Evolutionary conservation across 2,113 vertebrate genomes (phyloP).

Genomic region (Trinectes maculatus): DNA sequence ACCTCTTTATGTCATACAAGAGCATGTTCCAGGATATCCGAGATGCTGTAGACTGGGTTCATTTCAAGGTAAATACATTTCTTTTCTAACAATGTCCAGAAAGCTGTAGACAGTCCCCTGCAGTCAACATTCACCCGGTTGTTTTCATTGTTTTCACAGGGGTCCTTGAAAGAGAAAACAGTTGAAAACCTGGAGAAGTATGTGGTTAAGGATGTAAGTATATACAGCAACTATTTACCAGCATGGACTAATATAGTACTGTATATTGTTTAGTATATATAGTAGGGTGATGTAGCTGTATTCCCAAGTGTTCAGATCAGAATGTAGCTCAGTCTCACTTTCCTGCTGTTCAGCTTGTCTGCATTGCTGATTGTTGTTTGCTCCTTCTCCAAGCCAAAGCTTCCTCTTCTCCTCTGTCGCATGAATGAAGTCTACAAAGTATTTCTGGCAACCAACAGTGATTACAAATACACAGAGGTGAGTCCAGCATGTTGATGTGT

Average conservation of each 20-base stretch:
- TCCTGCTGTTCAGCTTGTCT: not conserved
- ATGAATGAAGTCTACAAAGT: slow-evolving; percentile 97
- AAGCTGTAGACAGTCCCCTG: not conserved
- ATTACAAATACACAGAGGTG: slow-evolving; percentile 96
- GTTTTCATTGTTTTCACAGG: slow-evolving; percentile 73
- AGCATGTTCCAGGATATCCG: slow-evolving; percentile 98
- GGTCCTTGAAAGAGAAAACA: slow-evolving; percentile 95
- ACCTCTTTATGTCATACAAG: slow-evolving; percentile 98
- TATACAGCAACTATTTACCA: not conserved
- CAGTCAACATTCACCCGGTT: not conserved
- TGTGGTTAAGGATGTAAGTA: slow-evolving; percentile 96
- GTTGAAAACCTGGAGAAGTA: slow-evolving; percentile 96
- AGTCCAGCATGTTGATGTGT: slow-evolving; percentile 55
- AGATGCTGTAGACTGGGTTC: slow-evolving; percentile 97
- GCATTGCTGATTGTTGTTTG: not conserved
- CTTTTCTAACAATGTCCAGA: too few relatives aligned
- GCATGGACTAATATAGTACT: too few relatives aligned
- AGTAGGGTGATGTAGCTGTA: too few relatives aligned
- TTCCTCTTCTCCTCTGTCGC: slow-evolving; percentile 93
- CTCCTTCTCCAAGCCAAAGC: slow-evolving; percentile 83
- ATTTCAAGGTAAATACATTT: slow-evolving; percentile 85
- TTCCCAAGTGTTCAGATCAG: not conserved
- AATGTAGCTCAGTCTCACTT: not conserved
- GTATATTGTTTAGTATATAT: not conserved
- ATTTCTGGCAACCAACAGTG: slow-evolving; percentile 96